Base-by-base conservation (phyloP, 1,140 invertebrate genomes). In the Zaprionus inermis region DNA sequence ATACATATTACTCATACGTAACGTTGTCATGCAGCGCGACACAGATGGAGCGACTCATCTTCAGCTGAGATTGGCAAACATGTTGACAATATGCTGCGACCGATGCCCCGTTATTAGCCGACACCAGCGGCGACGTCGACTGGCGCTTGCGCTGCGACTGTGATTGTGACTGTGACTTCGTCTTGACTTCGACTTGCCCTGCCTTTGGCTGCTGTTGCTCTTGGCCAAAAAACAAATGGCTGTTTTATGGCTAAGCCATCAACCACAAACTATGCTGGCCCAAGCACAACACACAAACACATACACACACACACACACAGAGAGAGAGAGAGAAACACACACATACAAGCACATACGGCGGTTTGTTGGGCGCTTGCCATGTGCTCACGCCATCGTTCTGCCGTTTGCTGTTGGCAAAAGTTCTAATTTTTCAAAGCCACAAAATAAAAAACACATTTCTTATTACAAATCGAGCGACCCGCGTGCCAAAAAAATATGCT, bases 391-490 rank as follows among this genome's bases (percentile, higher is more conserved):
- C 77, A 76, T 79, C 72, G 73, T 72, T 81, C 68, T 79, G 68
- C 58, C 76, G 61, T 78, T 74, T 80, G 70, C 63, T 67, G 56
- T 73, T 88, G 83, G 82, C 79, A 79, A 79, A 82, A 88, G 79
- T 88, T 86, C 82, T 72, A 86, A 88, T 86, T 86, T 86, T 88
- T 88, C 83, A 78, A 76, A 72, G 36, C 83, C 82, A 77, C 81
- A 86, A 76, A 82, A 85, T 76, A 81, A 85, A 78, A 59, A 60
- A 76, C 61, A 82, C 72, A 88, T 83, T 79, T 79, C 82, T 82
- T 83, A 83, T 88, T 83, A 83, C 83, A 88, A 86, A 83, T 83
- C 72, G 83, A 72, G 79, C 76, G 46, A 74, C 65, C 51, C 58
- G 79, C 52, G 72, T 88, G 79, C 82, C 83, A 86, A 88, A 79